Base-by-base conservation (phyloP, 1,140 invertebrate genomes). In the Ctenoplectra terminalis region DNA sequence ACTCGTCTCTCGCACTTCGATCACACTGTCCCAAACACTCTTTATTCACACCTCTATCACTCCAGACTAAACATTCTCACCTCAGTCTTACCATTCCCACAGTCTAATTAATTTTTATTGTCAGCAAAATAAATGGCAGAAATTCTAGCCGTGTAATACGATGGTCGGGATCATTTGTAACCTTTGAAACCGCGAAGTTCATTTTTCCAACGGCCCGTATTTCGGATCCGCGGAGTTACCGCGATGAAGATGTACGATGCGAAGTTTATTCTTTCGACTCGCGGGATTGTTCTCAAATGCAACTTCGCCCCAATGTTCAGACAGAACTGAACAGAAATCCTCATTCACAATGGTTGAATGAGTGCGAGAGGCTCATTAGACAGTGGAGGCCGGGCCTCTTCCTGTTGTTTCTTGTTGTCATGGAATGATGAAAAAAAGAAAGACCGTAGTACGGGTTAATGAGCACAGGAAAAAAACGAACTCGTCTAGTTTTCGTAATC, bases 351-450 rank as follows among this genome's bases (percentile, higher is more conserved):
- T 88, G 71, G 73, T 83, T 73, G 54, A 83, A 88, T 64, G 71
- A 56, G 82, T 87, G 82, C 84, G 83, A 90, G 87, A 85, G 84
- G 86, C 87, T 91, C 90, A 90, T 91, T 91, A 91, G 87, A 82
- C 79, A 29, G 34, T 34, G 34, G 46, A 43, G n/a, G 26, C 70
- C 23, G 52, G 50, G 26, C 54, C 60, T 64, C 66, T 60, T 77
- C 13, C 46, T 72, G 26, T 76, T 74, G 69, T 85, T 85, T 85
- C 64, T 76, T 26, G 70, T 71, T 54, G 29, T 71, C 56, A 48
- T 23, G 64, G 40, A 56, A 74, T 48, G 74, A 85, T 58, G 29
- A 75, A 84, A 67, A 77, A 37, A 67, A 67, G 52, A 64, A 66
- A 60, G 48, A 31, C 23, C 9, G 23, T 48, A 37, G 23, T 17